Evolutionary conservation across 2,888 invertebrate genomes (phyloP), one percentile per base, ranked within the genome.

Genomic region (Scaptomyza parva): DNA sequence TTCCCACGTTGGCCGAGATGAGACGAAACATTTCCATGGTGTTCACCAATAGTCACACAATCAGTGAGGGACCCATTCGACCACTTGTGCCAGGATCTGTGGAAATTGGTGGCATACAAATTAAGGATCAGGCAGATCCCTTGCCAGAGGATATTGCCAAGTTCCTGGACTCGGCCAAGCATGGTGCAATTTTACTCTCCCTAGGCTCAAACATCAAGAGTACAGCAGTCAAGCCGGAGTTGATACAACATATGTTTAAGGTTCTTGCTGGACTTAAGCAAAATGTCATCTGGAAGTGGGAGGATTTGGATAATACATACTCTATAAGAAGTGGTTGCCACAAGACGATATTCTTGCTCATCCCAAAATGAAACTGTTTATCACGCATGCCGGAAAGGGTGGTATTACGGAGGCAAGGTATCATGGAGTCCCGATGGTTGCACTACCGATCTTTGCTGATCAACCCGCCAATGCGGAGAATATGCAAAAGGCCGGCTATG

Each of bases 221-320:
- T 6, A 54, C 86, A 0, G 51, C 83, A 0, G 86, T 95, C 47
- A 93, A 93, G 0, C 81, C 86, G 0, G 92, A 93, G 9, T 93
- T 93, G 64, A 90, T 92, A 11, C 86, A 93, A 30, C 92, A 91
- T 1, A 92, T 95, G 45, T 89, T 94, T 8, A 93, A 93, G 43
- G 93, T 93, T 0, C 93, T 95, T 48, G 91, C 93, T 0, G 92
- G 91, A 57, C 78, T 95, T 0, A 94, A 94, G 63, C 93, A 94
- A 58, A 93, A 92, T 2, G 93, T 95, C 0, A 82, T 95, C n/a
- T 95, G 95, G 95, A 95, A 95, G 91, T 95, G 94, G 94, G 95
- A 95, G 81, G 83, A 86, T 24, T 93, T 93, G 0, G 92, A 93
- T 0, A 89, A 90, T 2, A 85, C 94, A 92, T 93, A 1, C 87